Base-by-base conservation (phyloP, 2,113 vertebrate species). In the Sarotherodon lohbergeri region DNA sequence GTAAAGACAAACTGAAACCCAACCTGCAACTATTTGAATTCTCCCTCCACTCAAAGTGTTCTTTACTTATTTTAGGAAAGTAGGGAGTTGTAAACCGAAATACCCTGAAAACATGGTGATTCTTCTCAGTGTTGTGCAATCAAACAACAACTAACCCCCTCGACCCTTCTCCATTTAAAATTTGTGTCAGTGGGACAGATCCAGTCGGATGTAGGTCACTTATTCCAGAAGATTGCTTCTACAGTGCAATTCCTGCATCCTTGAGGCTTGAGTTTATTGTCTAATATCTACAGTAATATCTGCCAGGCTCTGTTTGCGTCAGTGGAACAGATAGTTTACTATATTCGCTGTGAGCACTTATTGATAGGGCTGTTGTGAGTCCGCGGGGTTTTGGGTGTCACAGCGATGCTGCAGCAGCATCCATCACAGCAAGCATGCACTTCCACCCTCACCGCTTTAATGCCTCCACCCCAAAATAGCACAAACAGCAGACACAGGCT, bases 171-270 rank as follows among this genome's bases (percentile, higher is more conserved):
- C 79, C 57, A 59, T 14, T 78, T 54, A 22, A 73, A 54, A 84
- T 84, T 9, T 82, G 68, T 90, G 86, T 90, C 89, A 81, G 43
- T 87, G 85, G 89, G 66, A 81, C 85, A 43, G 4, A 22, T 41
- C 24, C 39, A 11, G 4, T 17, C 27, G 1, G 29, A 56, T 46
- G 73, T 55, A 43, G 85, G 71, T 59, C 52, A 16, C 50, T 73
- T 41, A 56, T 56, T 81, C 14, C 24, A 48, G 71, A 48, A 4
- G 16, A 48, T 48, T 76, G 68, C 24, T 19, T 32, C 71, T 76
- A 29, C 43, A 50, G 43, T 76, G 43, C 24, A 76, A 50, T 50
- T 81, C 54, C 22, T 57, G 34, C 34, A 0, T 81, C 79, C 36
- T 12, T 59, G 79, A 81, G 54, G 24, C 22, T 50, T 11, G 54